Base-by-base conservation (phyloP, 2,888 invertebrate genomes). In the Dynastes tityus region DNA sequence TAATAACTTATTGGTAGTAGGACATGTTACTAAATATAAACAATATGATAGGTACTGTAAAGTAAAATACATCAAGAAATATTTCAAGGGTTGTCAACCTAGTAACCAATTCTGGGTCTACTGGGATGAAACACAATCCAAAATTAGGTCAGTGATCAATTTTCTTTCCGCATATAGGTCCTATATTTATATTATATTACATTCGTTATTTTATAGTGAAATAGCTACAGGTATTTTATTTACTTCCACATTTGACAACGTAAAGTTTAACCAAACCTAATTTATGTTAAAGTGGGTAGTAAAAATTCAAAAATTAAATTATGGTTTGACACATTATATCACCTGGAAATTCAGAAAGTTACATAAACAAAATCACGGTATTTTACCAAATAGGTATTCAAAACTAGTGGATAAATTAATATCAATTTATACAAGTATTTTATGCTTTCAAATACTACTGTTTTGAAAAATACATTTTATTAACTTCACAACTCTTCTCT, bases 51-150 rank as follows among this genome's bases (percentile, higher is more conserved):
- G 32, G 58, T 22, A 1, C 22, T 61, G 27, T 13, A 63, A 63
- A 63, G 1, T 32, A 22, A 16, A 55, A 6, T 16, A 22, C 9
- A 58, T 5, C 4, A 3, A 22, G 63, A 32, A 29, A 27, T 55
- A 58, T 68, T 67, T 77, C 1, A 73, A 77, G 78, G 81, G 82
- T 81, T 81, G 80, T 77, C 78, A 80, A 81, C 80, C 80, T 61
- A 79, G 75, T 79, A 80, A 80, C 81, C 78, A 77, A 80, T 27
- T 58, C 37, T 64, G 32, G 5, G 5, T 37, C 32, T 2, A 5
- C 5, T 37, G 64, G 74, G 74, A 65, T 74, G 37, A 73, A 74
- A 74, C 65, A 45, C 53, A 29, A 32, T 65, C 13, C 29, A 53
- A 77, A 78, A 78, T 65, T 78, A 64, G 78, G 78, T 78, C 78